Evolutionary conservation across 2,888 invertebrate genomes (phyloP), one percentile per base, ranked within the genome.

Genomic region (Xylota sylvarum): DNA sequence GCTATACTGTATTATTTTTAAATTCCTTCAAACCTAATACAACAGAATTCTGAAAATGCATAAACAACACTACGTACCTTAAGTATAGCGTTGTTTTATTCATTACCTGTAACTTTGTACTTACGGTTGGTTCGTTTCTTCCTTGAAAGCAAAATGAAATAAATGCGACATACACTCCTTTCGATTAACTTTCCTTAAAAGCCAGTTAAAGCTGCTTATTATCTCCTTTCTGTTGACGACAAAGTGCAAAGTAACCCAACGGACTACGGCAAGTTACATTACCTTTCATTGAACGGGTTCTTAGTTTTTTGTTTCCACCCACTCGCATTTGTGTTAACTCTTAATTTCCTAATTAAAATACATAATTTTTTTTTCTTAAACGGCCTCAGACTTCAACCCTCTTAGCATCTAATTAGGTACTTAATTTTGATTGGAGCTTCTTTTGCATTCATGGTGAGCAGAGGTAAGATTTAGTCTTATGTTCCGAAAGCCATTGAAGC

Each of bases 371-470:
- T 50, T 27, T 35, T 37, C 37, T 23, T 56, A 65, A 58, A 50
- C 19, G 37, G 14, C 50, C 23, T 32, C 52, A 46, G 56, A 56
- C 65, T 65, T 35, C 76, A 40, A 43, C 52, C 67, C 58, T 60
- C 58, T 58, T 50, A 50, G 67, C 77, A 77, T 67, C 27, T 77
- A 77, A 77, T 77, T 77, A 69, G 58, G 32, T 69, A 67, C 76
- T 76, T 76, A 76, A 65, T 65, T 76, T 76, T 65, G 65, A 76
- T 76, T 76, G 65, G 52, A 65, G 56, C 35, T 76, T 65, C 46
- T 37, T 65, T 65, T 48, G 43, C 55, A 65, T 65, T 56, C 23
- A 76, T 30, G 23, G 27, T 40, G 30, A 50, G 35, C 17, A 46
- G 7, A 58, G 60, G 60, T 43, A 56, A 56, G 48, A 72, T 46